Evolutionary conservation across 2,888 invertebrate species (phyloP), one percentile per base, ranked within the genome.

Genomic region (Lacanobia oleracea): DNA sequence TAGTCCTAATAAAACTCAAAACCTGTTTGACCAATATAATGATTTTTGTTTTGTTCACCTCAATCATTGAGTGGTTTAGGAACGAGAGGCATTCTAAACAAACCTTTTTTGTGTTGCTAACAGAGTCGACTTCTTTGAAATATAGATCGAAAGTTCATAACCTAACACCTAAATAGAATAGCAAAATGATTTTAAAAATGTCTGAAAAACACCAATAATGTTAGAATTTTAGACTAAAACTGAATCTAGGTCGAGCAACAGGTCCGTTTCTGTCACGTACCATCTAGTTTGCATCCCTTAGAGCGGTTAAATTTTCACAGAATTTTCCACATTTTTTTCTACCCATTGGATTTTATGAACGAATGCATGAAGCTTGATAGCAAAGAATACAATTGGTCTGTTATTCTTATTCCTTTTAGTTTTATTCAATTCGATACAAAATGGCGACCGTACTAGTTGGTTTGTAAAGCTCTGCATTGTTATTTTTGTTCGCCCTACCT

Each of bases 301-400:
- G 14, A 37, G 60, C 12, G 27, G 68, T 60, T 63, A 70, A 60
- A 69, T 75, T 57, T 64, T 64, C 57, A 57, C 50, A 4, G 14
- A 4, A 12, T 45, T 51, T 62, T 61, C 12, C 51, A 23, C n/a
- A 6, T 9, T 68, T 50, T 82, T 63, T 68, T 63, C 10, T 53
- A 67, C 1, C 23, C 23, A 75, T 84, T 75, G 33, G 14, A 37
- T 81, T 83, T 69, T 61, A 84, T 64, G 56, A 75, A 69, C 59
- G 60, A 60, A 75, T 75, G 53, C 63, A 69, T 67, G 56, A 64
- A 63, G 37, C 50, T 53, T 48, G 18, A 67, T 67, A 69, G 50
- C 66, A 67, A 40, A 54, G 27, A 10, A 65, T 78, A 53, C 21
- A 23, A 67, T 62, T 74, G 54, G 37, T 48, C 43, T 45, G 53